Evolutionary conservation across 2,113 vertebrate species (phyloP), one percentile per base, ranked within the genome.

Genomic region (Oryzias javanicus): DNA sequence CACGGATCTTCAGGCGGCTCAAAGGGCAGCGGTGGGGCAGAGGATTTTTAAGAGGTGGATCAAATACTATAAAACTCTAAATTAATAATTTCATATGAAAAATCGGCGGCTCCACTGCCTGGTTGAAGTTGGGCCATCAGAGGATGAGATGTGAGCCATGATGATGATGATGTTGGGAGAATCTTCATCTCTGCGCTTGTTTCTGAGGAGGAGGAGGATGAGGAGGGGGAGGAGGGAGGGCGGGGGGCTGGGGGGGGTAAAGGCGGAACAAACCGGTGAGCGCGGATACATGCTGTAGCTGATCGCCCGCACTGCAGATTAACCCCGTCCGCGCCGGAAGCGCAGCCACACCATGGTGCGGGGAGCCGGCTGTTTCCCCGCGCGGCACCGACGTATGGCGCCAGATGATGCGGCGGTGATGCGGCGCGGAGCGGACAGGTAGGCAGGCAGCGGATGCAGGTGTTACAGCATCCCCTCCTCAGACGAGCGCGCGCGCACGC

Each of bases 261-360:
- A 88, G 86, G 90, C 90, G 88, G 91, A 89, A 90, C 86, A 92
- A 91, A 90, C 90, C 89, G 88, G 89, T 91, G 90, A 80, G 87
- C 89, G 86, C 86, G 81, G 87, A 87, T 90, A 90, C 90, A 90
- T 82, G 88, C 89, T 87, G 86, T 78, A 90, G 84, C 88, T 81
- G 86, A 87, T 91, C 88, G 83, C 89, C 91, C 91, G 91, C 91
- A 93, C 91, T 93, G 91, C 91, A 93, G 91, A 91, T 93, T 92
- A 93, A 93, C 91, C 86, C 86, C 82, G 89, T 13, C 66, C 48
- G 64, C 56, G 74, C 91, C 82, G 79, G 69, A 60, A 19, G 86
- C 75, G 87, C 80, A 76, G 41, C 74, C 59, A 61, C 50, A 81
- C 22, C 70, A 65, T 35, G 89, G 89, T 90, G 83, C 90, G 89